phyloP scores from a whole-genome alignment of 2,113 vertebrate genomes.

The Caretta caretta region DNA sequence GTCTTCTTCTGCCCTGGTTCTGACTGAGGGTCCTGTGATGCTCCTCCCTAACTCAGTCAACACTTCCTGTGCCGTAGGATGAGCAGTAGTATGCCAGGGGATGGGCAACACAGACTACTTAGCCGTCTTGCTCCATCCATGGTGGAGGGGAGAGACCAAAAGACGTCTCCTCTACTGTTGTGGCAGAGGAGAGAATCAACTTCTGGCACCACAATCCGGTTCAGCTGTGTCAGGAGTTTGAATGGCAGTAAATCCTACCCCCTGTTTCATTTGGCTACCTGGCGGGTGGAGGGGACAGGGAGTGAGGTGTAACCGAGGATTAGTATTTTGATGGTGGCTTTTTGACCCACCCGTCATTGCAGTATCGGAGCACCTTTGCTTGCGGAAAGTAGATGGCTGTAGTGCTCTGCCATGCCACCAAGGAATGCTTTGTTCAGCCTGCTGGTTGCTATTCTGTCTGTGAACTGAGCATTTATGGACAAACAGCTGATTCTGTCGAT shows the following conservation, averaged over 20 bases:
- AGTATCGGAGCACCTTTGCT: not conserved
- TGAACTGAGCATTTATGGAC: fast-evolving
- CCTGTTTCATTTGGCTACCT: not conserved
- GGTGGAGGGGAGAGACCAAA: not conserved
- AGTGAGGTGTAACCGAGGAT: not conserved
- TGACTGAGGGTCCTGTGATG: not conserved
- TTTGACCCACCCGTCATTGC: not conserved
- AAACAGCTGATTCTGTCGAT: not conserved
- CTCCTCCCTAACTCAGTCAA: not conserved
- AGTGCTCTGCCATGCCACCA: fast-evolving
- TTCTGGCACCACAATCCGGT: not conserved
- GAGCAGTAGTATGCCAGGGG: not conserved
- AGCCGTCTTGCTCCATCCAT: not conserved
- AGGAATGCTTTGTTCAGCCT: not conserved
- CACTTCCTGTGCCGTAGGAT: not conserved
- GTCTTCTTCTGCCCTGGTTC: not conserved
- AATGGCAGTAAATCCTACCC: not conserved
- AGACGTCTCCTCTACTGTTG: not conserved
- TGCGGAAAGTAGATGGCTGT: not conserved
- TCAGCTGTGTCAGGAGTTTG: not conserved
- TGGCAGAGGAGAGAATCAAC: not conserved
- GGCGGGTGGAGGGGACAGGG: not conserved
- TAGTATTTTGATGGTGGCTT: not conserved
- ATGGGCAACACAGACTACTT: not conserved
- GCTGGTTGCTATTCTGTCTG: not conserved